These are phyloP conservation scores for Dermolepida albohirtum DNA, from an alignment of 2,888 invertebrate species.

Conservation along the genomic window DNA sequence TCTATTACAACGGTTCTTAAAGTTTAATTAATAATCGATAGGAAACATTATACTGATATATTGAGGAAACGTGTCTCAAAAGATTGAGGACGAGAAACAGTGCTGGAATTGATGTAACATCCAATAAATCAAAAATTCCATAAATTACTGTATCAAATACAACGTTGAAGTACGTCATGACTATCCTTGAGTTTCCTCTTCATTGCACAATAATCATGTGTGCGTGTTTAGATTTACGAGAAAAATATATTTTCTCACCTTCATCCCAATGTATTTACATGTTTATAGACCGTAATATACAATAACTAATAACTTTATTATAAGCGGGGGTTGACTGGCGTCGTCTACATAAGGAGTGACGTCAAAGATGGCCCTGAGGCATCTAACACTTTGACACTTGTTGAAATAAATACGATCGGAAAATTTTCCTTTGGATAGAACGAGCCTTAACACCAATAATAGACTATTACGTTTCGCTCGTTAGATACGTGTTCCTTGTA, in stretches of 20 bases:
- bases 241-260: constrained; percentile 15
- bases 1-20: no score
- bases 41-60: no score
- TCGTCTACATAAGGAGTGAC: constrained; percentile 20
- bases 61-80: no score
- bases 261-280: background rate
- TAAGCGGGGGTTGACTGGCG: constrained; percentile 12
- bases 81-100: no score
- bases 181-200: no score
- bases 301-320: background rate
- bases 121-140: no score
- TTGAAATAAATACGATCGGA: constrained; percentile 27
- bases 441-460: background rate
- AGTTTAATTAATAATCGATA: no score
- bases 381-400: constrained; percentile 18
- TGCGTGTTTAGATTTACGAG: background rate
- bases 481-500: background rate
- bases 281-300: no score
- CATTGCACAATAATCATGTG: background rate
- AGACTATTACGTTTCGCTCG: background rate
- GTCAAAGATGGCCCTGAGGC: constrained; percentile 27
- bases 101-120: no score
- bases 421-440: constrained; percentile 5
- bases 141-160: no score
- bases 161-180: no score